Evolutionary conservation across 2,888 invertebrate species (phyloP).

Genomic region (Tenthredo scrophulariae): DNA sequence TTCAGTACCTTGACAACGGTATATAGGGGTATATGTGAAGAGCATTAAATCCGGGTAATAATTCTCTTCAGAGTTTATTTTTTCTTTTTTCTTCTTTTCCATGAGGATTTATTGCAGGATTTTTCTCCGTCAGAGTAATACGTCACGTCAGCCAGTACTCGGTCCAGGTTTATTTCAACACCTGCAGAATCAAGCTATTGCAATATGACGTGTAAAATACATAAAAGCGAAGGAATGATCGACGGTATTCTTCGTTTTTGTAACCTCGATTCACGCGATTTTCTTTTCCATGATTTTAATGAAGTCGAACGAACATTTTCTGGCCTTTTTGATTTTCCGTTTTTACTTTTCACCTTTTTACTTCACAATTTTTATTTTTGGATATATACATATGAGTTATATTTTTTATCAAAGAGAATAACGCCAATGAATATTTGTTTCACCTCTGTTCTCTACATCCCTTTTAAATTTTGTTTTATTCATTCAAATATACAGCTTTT

Average conservation of each 20-base stretch:
- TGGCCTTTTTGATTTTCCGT: not conserved
- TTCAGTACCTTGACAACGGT: no score
- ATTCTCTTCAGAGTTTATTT: not conserved
- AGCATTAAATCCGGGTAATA: not conserved
- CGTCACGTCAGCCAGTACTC: not conserved
- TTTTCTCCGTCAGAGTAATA: not conserved
- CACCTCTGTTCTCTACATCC: not conserved
- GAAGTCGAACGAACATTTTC: not conserved
- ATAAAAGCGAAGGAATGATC: not conserved
- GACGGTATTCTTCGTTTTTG: not conserved
- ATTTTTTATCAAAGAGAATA: not conserved
- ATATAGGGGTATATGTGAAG: no score
- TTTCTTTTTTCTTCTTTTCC: not conserved
- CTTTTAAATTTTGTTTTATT: not conserved
- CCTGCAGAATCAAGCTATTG: not conserved
- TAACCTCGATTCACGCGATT: not conserved
- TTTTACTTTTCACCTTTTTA: not conserved
- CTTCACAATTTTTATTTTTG: not conserved
- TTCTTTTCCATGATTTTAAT: not conserved
- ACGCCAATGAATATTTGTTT: not conserved
- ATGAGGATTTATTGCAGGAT: not conserved
- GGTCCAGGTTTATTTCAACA: not conserved
- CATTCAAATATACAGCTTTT: not conserved
- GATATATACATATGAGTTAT: no score
- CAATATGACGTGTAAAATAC: not conserved